Evolutionary conservation across 2,113 vertebrate species (phyloP).

Genomic region (Craseonycteris thonglongyai): DNA sequence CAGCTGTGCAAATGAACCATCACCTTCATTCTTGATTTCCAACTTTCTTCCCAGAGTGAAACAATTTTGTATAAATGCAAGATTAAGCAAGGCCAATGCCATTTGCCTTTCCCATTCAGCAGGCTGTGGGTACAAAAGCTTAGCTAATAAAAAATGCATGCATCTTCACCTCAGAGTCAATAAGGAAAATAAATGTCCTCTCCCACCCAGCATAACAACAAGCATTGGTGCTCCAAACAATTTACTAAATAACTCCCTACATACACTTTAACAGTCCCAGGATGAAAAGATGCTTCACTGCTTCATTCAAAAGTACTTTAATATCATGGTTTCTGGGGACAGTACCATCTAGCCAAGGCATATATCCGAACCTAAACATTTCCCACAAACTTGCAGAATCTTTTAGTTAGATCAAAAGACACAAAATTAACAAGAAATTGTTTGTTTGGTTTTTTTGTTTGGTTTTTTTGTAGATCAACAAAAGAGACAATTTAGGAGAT

Average conservation of each 20-base stretch:
- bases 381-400: constrained; percentile 29
- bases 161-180: constrained; percentile 42
- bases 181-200: constrained; percentile 22
- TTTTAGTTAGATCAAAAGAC: constrained; percentile 33
- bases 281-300: not conserved
- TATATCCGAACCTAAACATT: not conserved
- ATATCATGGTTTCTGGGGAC: not conserved
- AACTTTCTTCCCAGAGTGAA: not conserved
- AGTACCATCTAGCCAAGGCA: not conserved
- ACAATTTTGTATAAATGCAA: constrained; percentile 7
- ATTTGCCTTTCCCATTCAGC: constrained; percentile 3
- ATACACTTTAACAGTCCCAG: not conserved
- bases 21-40: constrained; percentile 25
- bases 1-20: not conserved
- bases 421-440: constrained; percentile 41
- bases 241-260: not conserved
- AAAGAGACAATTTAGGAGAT: not conserved
- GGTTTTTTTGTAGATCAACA: constrained; percentile 43
- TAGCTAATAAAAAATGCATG: constrained; percentile 46
- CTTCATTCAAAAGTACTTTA: not conserved
- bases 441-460: too few species aligned
- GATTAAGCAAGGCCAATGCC: not conserved
- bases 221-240: not conserved
- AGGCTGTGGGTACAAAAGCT: not conserved
- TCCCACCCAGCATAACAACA: not conserved